phyloP scores from a whole-genome alignment of 2,888 invertebrate genomes.

The Amphipyra berbera region DNA sequence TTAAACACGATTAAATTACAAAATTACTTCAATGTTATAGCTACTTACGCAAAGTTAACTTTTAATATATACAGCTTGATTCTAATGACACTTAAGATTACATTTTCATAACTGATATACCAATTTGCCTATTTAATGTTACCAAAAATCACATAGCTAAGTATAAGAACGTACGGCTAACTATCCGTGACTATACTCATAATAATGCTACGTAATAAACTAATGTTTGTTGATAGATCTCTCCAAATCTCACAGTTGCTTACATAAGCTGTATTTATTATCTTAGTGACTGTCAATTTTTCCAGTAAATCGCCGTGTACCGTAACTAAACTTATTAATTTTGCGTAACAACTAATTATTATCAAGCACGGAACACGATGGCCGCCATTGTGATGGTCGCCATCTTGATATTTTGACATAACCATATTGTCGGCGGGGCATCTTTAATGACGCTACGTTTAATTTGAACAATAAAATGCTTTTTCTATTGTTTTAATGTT shows the following conservation, averaged over 20 bases:
- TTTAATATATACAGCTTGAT: background rate
- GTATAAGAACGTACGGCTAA: conserved; percentile 8
- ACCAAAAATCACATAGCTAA: conserved; percentile 10
- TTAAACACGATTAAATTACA: too few species aligned
- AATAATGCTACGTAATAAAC: conserved; percentile 17
- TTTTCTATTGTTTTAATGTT: conserved; percentile 55
- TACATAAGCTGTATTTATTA: conserved; percentile 48
- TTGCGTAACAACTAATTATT: conserved; percentile 57
- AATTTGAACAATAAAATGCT: conserved; percentile 51
- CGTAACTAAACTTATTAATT: conserved; percentile 55
- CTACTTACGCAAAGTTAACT: background rate
- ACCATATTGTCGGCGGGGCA: conserved; percentile 42
- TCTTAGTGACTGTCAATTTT: conserved; percentile 43
- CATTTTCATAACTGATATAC: background rate
- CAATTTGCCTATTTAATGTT: conserved; percentile 9
- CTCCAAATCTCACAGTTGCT: conserved; percentile 26
- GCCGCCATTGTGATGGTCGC: conserved; percentile 14
- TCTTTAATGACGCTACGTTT: conserved; percentile 48
- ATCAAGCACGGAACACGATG: conserved; percentile 49
- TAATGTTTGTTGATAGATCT: conserved; percentile 21
- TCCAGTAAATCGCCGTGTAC: conserved; percentile 40
- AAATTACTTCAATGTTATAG: too few species aligned
- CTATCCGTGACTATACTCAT: conserved; percentile 12
- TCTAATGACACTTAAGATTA: background rate
- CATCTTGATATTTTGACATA: conserved; percentile 56